Conservation (phyloP, 2,888 invertebrate species). For the Toxonevra muliebris region DNA sequence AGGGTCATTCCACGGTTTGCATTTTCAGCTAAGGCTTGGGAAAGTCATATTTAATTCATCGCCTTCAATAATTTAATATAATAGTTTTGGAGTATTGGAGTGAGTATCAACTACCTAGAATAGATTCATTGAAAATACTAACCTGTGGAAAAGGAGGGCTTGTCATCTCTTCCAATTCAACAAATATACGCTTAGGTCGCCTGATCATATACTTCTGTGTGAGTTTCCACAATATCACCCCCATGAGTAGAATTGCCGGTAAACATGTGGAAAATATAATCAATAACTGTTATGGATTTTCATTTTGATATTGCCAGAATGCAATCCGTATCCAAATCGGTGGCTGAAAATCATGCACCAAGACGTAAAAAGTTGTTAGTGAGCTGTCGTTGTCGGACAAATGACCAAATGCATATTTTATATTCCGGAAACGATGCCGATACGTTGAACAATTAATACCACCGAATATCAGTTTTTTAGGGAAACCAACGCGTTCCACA, state of each 20-base stretch:
- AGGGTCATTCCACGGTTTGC: slow-evolving; percentile 69
- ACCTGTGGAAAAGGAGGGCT: slow-evolving; percentile 94
- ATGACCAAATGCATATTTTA: slow-evolving; percentile 90
- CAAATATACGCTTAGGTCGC: slow-evolving; percentile 90
- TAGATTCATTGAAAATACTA: background rate
- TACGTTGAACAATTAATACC: slow-evolving; percentile 86
- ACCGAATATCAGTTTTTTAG: slow-evolving; percentile 77
- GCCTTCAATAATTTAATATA: too few relatives aligned
- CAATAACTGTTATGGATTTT: slow-evolving; percentile 97
- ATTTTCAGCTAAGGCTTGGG: slow-evolving; percentile 77
- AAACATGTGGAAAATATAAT: slow-evolving; percentile 99
- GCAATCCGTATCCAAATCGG: slow-evolving; percentile 97
- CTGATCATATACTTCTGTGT: slow-evolving; percentile 97
- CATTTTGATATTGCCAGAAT: slow-evolving; percentile 96
- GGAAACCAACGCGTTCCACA: slow-evolving; percentile 75
- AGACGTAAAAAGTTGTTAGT: slow-evolving; percentile 94
- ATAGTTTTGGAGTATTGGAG: too few relatives aligned
- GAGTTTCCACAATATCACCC: slow-evolving; percentile 97
- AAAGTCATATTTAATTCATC: too few relatives aligned
- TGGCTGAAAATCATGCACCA: slow-evolving; percentile 96
- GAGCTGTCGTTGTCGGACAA: slow-evolving; percentile 83
- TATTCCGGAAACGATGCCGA: slow-evolving; percentile 83
- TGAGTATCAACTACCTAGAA: too few relatives aligned
- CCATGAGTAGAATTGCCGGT: slow-evolving; percentile 88
- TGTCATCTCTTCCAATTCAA: slow-evolving; percentile 99